Base-by-base conservation (phyloP, 2,888 invertebrate species). In the Disparrhopalites patrizii region DNA sequence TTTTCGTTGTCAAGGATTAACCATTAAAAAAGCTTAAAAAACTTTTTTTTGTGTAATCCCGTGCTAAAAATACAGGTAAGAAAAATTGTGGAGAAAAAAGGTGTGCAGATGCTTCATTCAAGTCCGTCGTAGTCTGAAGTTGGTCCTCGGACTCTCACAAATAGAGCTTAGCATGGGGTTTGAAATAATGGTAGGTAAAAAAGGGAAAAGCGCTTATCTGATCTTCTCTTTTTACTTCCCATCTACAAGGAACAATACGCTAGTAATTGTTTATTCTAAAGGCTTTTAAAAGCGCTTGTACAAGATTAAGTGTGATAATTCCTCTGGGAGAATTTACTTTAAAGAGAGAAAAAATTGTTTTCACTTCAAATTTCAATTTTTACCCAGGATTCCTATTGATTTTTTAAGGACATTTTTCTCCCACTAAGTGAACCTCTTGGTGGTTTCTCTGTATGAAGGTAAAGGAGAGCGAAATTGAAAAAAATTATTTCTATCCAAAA, bases 61-160 rank as follows among this genome's bases (percentile, higher is more conserved):
- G 20, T 47, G 47, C 47, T 47, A 47, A 47, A 47, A 47, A 47
- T 47, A 47, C 40, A 3, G 3, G 13, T 4, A 23, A 20, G 23
- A 47, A 47, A 47, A 47, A 47, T 23, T 23, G 7, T 20, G n/a
- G 8, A 15, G n/a, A 13, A 25, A 13, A 47, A 47, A 20, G 47
- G 47, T 47, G 47, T 47, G 47, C 47, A 47, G 47, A 20, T 47
- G 47, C 47, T 47, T 25, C 8, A 23, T 47, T 47, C 47, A 20
- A 47, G 47, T 20, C 25, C 23, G 25, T 47, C n/a, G n/a, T n/a
- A n/a, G n/a, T n/a, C n/a, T n/a, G n/a, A n/a, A n/a, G n/a, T n/a
- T n/a, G n/a, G n/a, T n/a, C n/a, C 25, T 47, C 23, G 47, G 25
- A 47, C 47, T 47, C 23, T 47, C 40, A 47, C n/a, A 47, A 5